A percentile compares a stretch with the other conserved stretches of the same genome.
Conservation (phyloP, 2,113 vertebrate species). For the Coptodon bakossiorum region DNA sequence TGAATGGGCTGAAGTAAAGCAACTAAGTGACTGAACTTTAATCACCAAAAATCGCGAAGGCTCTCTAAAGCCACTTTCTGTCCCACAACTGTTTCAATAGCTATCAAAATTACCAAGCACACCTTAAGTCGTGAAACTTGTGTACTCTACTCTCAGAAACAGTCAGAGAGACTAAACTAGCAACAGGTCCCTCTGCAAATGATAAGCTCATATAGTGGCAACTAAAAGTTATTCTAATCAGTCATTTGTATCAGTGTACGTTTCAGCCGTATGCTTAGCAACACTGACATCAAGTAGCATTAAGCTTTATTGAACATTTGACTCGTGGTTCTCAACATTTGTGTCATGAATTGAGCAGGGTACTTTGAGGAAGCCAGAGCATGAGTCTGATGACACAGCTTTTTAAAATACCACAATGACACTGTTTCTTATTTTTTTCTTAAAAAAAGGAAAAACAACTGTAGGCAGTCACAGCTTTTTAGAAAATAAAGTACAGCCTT, state of each 20-base stretch:
- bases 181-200: background rate
- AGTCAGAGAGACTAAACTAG: background rate
- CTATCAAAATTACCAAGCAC: background rate
- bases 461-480: background rate
- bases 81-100: background rate
- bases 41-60: background rate
- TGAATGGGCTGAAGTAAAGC: background rate
- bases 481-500: background rate
- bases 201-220: background rate
- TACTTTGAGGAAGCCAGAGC: background rate
- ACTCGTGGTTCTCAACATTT: background rate
- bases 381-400: background rate
- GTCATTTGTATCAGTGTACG: background rate
- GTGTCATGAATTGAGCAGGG: background rate
- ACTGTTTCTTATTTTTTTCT: background rate
- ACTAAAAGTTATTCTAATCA: background rate
- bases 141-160: background rate
- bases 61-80: background rate
- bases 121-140: background rate
- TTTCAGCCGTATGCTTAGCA: background rate
- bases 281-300: background rate
- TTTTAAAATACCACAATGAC: background rate
- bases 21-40: background rate
- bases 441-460: background rate
- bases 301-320: background rate